Conservation (phyloP, 2,888 invertebrate genomes). For the Standfussiana lucernea region DNA sequence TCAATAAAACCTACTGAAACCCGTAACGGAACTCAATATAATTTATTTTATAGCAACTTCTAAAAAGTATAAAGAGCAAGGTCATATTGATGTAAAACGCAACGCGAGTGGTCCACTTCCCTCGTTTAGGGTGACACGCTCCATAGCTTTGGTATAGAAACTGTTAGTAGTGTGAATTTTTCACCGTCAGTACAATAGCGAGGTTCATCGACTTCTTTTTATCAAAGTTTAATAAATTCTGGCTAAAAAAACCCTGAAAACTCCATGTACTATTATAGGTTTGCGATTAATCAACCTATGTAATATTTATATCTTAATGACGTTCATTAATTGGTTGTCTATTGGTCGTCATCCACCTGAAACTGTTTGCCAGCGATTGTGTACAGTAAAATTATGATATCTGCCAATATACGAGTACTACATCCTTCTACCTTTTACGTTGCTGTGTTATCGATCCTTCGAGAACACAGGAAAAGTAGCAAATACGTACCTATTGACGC, state of each 20-base stretch:
- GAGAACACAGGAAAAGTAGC: not conserved
- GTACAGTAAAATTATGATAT: not conserved
- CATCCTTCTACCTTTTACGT: not conserved
- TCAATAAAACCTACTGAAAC: not conserved
- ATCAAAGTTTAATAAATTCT: constrained; percentile 16
- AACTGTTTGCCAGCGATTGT: not conserved
- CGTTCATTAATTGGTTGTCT: not conserved
- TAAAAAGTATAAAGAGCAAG: constrained; percentile 32
- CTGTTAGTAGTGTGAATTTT: constrained; percentile 25
- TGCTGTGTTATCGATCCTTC: not conserved
- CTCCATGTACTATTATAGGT: not conserved
- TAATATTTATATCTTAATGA: not conserved
- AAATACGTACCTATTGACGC: not conserved
- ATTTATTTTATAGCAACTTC: constrained; percentile 27
- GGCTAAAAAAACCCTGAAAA: not conserved
- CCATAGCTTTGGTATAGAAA: constrained; percentile 31
- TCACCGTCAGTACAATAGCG: not conserved
- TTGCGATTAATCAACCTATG: not conserved
- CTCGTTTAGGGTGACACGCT: constrained; percentile 40
- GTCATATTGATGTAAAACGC: constrained; percentile 33
- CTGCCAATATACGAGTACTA: not conserved
- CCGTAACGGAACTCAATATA: not conserved
- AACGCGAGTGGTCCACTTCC: constrained; percentile 15
- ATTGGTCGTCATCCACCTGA: not conserved
- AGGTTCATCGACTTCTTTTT: constrained; percentile 17